These are phyloP conservation scores for Cochlearius cochlearius DNA, from an alignment of 2,113 vertebrate genomes.

Conservation along the genomic window DNA sequence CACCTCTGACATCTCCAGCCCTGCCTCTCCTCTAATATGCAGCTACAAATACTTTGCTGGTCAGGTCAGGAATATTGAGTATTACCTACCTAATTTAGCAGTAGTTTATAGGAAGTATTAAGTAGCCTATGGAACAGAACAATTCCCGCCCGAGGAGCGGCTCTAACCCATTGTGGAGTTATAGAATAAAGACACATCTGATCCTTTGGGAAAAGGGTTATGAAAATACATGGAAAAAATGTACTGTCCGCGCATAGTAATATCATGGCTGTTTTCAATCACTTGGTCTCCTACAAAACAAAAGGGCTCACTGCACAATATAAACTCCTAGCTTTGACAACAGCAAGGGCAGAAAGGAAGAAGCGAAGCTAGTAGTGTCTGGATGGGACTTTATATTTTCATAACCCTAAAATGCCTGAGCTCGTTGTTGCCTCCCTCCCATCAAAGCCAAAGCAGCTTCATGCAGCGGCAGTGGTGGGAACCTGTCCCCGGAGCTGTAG, in stretches of 20 bases:
- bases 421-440: background rate
- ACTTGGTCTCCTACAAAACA: slow-evolving; percentile 26
- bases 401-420: background rate
- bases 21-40: background rate
- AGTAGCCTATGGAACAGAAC: slow-evolving; percentile 41
- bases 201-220: slow-evolving; percentile 51
- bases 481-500: background rate
- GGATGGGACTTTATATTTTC: background rate
- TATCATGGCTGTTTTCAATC: slow-evolving; percentile 61
- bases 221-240: slow-evolving; percentile 64
- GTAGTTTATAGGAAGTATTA: slow-evolving; percentile 32
- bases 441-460: background rate
- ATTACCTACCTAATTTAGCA: slow-evolving; percentile 17
- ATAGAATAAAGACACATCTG: slow-evolving; percentile 36
- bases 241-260: background rate
- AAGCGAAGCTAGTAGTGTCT: background rate
- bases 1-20: background rate
- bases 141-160: background rate
- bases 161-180: slow-evolving; percentile 43
- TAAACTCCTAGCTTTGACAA: background rate
- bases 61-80: background rate
- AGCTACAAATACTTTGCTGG: background rate
- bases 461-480: background rate
- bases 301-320: background rate
- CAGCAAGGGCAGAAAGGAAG: background rate